A percentile compares a stretch with the other conserved stretches of the same genome.
Evolutionary conservation across 2,888 invertebrate species (phyloP).

Genomic region (Diogma glabrata): DNA sequence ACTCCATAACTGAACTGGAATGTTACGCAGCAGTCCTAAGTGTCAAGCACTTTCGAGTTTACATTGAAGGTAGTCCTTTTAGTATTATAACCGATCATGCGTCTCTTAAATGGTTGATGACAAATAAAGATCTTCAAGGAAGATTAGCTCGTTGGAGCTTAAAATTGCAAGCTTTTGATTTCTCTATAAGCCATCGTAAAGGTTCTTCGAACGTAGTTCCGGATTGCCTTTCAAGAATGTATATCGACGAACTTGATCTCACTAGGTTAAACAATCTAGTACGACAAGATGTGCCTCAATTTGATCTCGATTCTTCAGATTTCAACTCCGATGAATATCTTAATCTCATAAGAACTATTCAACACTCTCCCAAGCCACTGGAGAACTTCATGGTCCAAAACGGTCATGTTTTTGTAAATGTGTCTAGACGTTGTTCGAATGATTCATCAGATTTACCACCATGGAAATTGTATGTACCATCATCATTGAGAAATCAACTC

Average conservation of each 20-base stretch:
- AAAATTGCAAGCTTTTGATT: no score
- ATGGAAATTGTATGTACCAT: not conserved
- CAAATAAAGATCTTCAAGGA: no score
- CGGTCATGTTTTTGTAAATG: not conserved
- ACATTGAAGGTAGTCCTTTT: not conserved
- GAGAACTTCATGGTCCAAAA: not conserved
- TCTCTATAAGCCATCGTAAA: not conserved
- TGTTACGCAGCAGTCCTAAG: no score
- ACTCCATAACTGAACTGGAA: not conserved
- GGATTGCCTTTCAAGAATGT: not conserved
- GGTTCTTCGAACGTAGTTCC: not conserved
- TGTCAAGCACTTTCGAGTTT: not conserved
- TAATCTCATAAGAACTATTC: not conserved
- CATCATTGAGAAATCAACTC: not conserved
- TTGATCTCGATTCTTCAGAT: no score
- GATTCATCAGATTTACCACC: not conserved
- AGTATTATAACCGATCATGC: no score
- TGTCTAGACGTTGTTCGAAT: not conserved
- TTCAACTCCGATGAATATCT: not conserved
- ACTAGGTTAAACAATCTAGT: no score
- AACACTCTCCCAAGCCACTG: not conserved
- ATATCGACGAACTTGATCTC: not conserved
- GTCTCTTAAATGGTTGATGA: no score
- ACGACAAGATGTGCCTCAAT: no score
- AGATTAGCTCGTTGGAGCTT: no score